phyloP scores from a whole-genome alignment of 2,888 invertebrate genomes.

The Bembecia ichneumoniformis region DNA sequence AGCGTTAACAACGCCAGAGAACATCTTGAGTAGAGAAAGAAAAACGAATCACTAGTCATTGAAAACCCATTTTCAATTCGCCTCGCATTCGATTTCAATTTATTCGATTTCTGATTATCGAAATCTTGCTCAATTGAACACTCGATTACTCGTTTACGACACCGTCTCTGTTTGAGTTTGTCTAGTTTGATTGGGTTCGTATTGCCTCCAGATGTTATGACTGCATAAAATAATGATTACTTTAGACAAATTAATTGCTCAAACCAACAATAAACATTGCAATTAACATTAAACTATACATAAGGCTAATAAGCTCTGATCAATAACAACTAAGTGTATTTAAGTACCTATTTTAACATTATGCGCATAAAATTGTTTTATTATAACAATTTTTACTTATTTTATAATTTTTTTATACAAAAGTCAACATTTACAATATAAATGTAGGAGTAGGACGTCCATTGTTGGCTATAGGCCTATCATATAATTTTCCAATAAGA shows the following conservation, averaged over 20 bases:
- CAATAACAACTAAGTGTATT: no score
- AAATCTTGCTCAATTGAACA: conserved; percentile 69
- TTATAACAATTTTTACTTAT: no score
- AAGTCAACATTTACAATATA: no score
- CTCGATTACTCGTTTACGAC: conserved; percentile 66
- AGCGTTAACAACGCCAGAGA: not conserved
- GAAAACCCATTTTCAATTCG: conserved; percentile 52
- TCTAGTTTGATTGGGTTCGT: conserved; percentile 64
- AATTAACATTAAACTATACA: not conserved
- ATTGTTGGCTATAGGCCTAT: no score
- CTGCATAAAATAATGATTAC: conserved; percentile 32
- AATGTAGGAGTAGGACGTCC: no score
- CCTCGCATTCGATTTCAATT: conserved; percentile 60
- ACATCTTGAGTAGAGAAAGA: not conserved
- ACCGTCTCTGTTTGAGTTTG: conserved; percentile 61
- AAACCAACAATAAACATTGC: not conserved
- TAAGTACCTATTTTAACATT: no score
- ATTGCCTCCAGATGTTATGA: conserved; percentile 46
- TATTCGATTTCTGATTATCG: conserved; percentile 65
- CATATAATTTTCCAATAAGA: no score
- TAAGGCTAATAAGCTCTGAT: no score
- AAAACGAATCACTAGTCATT: conserved; percentile 16
- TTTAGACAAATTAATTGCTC: not conserved
- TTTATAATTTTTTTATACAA: no score
- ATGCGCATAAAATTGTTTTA: no score